Base-by-base conservation (phyloP, 2,797 vertebrate species). In the Ispidina lecontei region DNA sequence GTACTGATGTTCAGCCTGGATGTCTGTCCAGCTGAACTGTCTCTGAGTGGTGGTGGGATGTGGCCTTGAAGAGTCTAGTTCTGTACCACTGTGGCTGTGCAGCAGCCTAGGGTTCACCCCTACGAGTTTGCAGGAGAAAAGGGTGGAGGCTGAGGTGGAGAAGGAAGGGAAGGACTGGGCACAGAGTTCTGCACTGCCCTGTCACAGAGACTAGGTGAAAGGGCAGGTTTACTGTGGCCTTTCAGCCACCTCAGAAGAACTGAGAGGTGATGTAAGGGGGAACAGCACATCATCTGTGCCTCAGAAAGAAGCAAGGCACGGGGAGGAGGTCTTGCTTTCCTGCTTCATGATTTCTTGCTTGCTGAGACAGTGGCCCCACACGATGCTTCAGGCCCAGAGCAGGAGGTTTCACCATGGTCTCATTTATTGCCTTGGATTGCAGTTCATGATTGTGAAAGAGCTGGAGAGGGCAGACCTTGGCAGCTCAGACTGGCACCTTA, bases 81-180 rank as follows among this genome's bases (percentile, higher is more conserved):
- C 59, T 76, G 63, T 70, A 71, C 19, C 26, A 26, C 17, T 63
- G 19, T 20, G 39, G 23, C 31, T 56, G 35, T 47, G 29, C 37
- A 64, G 68, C 56, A 65, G 46, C 52, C 25, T 28, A 67, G 46
- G 62, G 58, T 74, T 43, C 82, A 84, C 8, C 39, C 44, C 29
- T 22, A 28, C 2, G 2, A 22, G 25, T 91, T 86, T 90, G 70
- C 68, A 73, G 44, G 76, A 78, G 74, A 72, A 73, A 72, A 78
- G 20, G 55, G 77, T 91, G 85, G 59, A 88, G 70, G 43, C 55
- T 70, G 90, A 94, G 70, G 33, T 70, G 77, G 25, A 84, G 59
- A 31, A 89, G 47, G 44, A 84, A 62, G 44, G 49, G 63, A 81
- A 93, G 77, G 46, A 16, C 55, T 72, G 47, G 12, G 28, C 39